Conservation (phyloP, 2,888 invertebrate species). For the Rhimphoctona megacephalus region DNA sequence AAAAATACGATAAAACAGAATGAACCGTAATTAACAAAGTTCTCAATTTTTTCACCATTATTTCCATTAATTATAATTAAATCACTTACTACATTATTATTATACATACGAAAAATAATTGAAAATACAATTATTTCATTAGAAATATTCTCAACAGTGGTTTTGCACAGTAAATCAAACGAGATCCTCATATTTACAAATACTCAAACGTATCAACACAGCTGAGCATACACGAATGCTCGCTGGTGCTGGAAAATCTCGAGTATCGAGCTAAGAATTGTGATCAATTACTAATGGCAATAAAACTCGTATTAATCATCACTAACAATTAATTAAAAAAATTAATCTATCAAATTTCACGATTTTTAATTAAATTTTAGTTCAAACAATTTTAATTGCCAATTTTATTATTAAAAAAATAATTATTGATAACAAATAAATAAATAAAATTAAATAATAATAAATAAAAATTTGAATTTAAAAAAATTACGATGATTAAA, state of each 20-base stretch:
- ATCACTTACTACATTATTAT: neutral
- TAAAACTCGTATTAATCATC: neutral
- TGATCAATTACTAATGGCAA: neutral
- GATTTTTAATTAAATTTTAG: no score
- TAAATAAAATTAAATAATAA: no score
- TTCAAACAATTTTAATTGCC: no score
- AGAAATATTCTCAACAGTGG: neutral
- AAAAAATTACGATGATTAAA: neutral
- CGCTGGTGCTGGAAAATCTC: conserved; percentile 17
- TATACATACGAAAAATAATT: neutral
- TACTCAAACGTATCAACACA: conserved; percentile 31
- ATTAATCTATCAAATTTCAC: no score
- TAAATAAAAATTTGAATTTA: no score
- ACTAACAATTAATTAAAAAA: neutral
- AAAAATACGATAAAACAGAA: neutral
- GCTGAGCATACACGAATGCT: conserved; percentile 30
- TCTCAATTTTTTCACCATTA: neutral
- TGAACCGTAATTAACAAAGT: neutral
- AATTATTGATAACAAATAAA: no score
- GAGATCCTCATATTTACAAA: conserved; percentile 28
- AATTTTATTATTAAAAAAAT: no score
- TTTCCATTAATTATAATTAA: neutral
- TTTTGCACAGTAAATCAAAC: conserved; percentile 2
- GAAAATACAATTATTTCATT: neutral
- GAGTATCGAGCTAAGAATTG: conserved; percentile 47